Evolutionary conservation across 1,140 invertebrate genomes (phyloP), one percentile per base, ranked within the genome.

Genomic region (Drosophila carrolli): DNA sequence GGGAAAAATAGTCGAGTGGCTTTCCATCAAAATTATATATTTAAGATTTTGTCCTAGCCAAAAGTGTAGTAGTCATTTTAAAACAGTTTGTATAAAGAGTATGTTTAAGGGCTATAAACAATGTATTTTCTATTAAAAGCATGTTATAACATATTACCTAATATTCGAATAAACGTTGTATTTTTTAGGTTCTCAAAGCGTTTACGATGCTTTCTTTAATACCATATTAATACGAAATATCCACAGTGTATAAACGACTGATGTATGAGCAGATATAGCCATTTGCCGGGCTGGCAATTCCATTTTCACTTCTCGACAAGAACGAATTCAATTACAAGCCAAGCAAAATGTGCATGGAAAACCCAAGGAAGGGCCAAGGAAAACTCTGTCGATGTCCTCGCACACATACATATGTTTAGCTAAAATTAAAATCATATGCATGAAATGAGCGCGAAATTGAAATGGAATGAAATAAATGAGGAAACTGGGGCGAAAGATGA

Each of bases 361-460:
- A 35, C 46, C 23, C 62, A 43, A 50, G 51, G 11, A 63, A 37
- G 56, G 41, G 38, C 9, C 9, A 32, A 48, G 57, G 27, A 58
- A 48, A 50, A 65, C 35, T 9, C 14, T n/a, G 35, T 14, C 16
- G 14, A 38, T 54, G 16, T 29, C 35, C 41, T 32, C 40, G 48
- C 51, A 50, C 59, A 62, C 38, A 66, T 57, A 56, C 37, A 62
- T 54, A 62, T 82, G 75, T 72, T 83, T 72, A 70, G 72, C 66
- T 63, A 78, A 88, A 88, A 88, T 88, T 89, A 88, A 88, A 89
- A 88, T 88, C 85, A 88, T 88, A 88, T 88, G 84, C 84, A 89
- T 88, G 84, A 88, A 88, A 88, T 88, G 80, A 88, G 84, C 80
- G 77, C 84, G 73, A 89, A 88, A 88, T 88, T 84, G 84, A 81